Evolutionary conservation across 1,140 invertebrate genomes (phyloP), one percentile per base, ranked within the genome.

Genomic region (Eulimnadia texana): DNA sequence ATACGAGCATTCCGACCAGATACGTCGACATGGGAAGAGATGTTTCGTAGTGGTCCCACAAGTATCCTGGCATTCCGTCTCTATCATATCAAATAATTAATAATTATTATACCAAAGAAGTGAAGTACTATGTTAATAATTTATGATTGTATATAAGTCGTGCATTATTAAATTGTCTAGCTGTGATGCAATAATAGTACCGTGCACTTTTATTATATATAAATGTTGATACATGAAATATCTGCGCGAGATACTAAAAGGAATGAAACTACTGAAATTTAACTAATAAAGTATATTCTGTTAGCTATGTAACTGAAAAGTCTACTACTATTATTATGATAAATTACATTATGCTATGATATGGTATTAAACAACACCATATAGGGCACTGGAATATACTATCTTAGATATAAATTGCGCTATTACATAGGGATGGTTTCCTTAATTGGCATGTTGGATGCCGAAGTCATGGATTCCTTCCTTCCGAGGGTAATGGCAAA

Each of bases 1-100:
- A 76, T 3, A 82, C 73, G 23, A 76, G 70, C 67, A 81, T 75
- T 1, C 79, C 78, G 19, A 82, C 69, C 1, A 81, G 68, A 66
- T 82, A 82, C 1, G 80, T 80, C 2, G 77, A 76, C 78, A 82
- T 82, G 20, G 69, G 68, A 2, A 75, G 69, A 1, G 72, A 73
- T 22, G 67, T 71, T 19, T 75, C 67, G 62, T 73, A 81, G 1
- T 66, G 64, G 61, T 75, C 70, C 27, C 69, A 67, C n/a, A 72
- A 64, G 67, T 73, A 76, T 3, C 66, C 68, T 1, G 64, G 66
- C 54, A 70, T 57, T 52, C 61, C 57, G 23, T 55, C 60, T 11
- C 59, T 68, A 72, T 70, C 65, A 77, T 27, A 61, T 2, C 28
- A 0, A 57, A 20, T 49, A 2, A 59, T 22, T 22, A 42, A 16